A percentile compares a stretch with the other conserved stretches of the same genome.
Evolutionary conservation across 2,113 vertebrate genomes (phyloP).

Genomic region (Poeciliopsis turrubarensis): DNA sequence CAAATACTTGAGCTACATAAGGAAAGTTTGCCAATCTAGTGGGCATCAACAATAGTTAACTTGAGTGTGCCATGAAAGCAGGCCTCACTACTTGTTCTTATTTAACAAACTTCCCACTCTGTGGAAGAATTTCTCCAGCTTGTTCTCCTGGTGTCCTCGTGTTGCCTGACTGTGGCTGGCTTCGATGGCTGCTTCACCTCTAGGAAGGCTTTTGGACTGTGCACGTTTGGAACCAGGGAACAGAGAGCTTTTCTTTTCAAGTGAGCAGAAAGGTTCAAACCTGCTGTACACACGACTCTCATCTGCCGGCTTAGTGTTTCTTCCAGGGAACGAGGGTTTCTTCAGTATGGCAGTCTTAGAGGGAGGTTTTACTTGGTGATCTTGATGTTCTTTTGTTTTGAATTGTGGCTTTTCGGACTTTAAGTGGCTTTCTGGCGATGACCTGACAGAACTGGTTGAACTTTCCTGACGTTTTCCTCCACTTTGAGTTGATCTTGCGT

Average conservation of each 20-base stretch:
- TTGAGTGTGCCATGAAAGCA: neutral
- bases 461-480: constrained; percentile 67
- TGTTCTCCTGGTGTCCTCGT: constrained; percentile 86
- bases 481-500: constrained; percentile 66
- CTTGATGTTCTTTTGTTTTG: constrained; percentile 84
- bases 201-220: constrained; percentile 54
- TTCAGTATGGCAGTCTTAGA: constrained; percentile 7
- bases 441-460: constrained; percentile 66
- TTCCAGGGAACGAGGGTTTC: constrained; percentile 21
- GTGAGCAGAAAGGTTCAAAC: constrained; percentile 86
- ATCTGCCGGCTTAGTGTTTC: constrained; percentile 47
- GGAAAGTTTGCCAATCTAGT: neutral
- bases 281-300: constrained; percentile 86
- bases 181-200: constrained; percentile 65
- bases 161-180: constrained; percentile 67
- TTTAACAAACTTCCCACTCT: constrained; percentile 86
- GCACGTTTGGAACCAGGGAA: constrained; percentile 25
- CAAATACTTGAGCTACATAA: constrained; percentile 33
- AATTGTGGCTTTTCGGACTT: constrained; percentile 86
- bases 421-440: constrained; percentile 47
- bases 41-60: neutral
- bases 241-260: constrained; percentile 75
- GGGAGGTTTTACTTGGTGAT: constrained; percentile 14
- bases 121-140: constrained; percentile 89
- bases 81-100: constrained; percentile 83